These are phyloP conservation scores for Mechanitis mazaeus DNA, from an alignment of 2,888 invertebrate species.

Conservation along the genomic window DNA sequence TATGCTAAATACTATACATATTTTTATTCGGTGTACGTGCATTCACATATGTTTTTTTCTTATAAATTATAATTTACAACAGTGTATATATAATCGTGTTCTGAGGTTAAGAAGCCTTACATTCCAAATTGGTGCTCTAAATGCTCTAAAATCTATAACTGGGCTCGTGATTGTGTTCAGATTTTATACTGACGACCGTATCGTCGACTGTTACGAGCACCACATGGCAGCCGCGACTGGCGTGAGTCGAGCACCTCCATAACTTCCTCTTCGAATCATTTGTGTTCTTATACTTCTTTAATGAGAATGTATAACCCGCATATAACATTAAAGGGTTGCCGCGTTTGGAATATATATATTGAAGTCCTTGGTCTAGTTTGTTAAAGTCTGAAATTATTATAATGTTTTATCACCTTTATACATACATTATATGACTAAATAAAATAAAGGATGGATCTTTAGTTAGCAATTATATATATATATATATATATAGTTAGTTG, in stretches of 20 bases:
- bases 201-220: constrained; percentile 34
- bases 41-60: too few species aligned
- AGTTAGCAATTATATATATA: too few species aligned
- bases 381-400: neutral
- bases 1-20: too few species aligned
- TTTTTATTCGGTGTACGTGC: too few species aligned
- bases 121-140: too few species aligned
- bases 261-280: constrained; percentile 16
- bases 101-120: too few species aligned
- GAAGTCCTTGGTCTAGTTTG: neutral
- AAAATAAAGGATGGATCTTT: too few species aligned
- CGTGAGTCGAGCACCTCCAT: constrained; percentile 43
- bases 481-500: too few species aligned
- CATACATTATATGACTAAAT: too few species aligned
- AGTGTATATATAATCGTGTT: too few species aligned
- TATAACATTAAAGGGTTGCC: constrained; percentile 30
- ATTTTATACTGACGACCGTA: constrained; percentile 11
- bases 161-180: constrained; percentile 13
- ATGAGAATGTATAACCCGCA: constrained; percentile 33
- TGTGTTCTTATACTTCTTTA: constrained; percentile 16
- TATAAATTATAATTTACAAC: too few species aligned
- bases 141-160: neutral
- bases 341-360: constrained; percentile 15
- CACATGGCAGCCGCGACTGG: constrained; percentile 36
- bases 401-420: too few species aligned